Percentiles rank a stretch among this genome's conserved stretches.
These are phyloP conservation scores for Clarias macrocephalus DNA, from an alignment of 2,113 vertebrate species.

Conservation along the genomic window DNA sequence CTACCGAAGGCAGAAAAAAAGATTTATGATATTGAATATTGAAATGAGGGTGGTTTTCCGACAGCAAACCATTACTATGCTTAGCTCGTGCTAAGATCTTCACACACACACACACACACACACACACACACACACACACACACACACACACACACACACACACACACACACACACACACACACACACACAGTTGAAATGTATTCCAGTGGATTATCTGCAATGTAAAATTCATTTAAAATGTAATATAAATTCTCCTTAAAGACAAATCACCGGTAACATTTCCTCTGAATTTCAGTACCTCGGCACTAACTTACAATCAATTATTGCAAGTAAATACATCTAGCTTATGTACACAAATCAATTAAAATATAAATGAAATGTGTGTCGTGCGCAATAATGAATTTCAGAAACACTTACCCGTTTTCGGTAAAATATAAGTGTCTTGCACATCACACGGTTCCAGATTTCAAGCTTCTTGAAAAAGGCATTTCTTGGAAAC, in stretches of 20 bases:
- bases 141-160: neutral
- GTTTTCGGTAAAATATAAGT: neutral
- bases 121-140: neutral
- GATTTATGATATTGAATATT: neutral
- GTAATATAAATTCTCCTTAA: neutral
- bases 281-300: neutral
- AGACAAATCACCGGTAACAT: neutral
- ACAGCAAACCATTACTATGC: neutral
- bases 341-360: too few species aligned
- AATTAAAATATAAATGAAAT: neutral
- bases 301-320: neutral
- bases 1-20: neutral
- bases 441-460: neutral
- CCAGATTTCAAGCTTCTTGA: constrained; percentile 10
- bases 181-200: neutral
- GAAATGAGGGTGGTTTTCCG: neutral
- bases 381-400: neutral
- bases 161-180: neutral
- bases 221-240: neutral
- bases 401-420: constrained; percentile 23
- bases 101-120: too few species aligned
- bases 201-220: neutral
- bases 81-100: neutral
- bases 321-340: neutral
- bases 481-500: constrained; percentile 26